A percentile compares a stretch with the other conserved stretches of the same genome.
Conservation (phyloP, 2,797 vertebrate species). For the Antennarius maculatus region DNA sequence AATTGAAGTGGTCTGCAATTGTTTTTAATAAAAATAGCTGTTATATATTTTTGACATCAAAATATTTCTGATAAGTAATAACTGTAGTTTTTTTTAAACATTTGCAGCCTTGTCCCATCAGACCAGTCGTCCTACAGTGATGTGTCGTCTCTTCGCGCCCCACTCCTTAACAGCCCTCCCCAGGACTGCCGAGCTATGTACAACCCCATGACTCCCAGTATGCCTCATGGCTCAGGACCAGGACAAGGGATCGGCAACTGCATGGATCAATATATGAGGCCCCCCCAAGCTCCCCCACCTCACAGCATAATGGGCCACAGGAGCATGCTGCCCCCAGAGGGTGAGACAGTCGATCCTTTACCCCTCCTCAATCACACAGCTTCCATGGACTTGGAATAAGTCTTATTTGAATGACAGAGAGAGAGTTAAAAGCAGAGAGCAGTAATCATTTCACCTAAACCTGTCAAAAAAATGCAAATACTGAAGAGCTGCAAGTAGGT, state of each 20-base stretch:
- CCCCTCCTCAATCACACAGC: constrained; percentile 39
- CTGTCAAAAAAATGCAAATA: not conserved
- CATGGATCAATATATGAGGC: constrained; percentile 90
- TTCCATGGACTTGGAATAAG: constrained; percentile 48
- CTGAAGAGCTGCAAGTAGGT: not conserved
- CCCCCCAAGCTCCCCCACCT: constrained; percentile 80
- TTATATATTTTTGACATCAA: not conserved
- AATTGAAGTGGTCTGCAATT: no score
- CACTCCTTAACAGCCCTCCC: constrained; percentile 67
- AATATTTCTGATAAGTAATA: not conserved
- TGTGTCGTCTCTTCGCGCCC: constrained; percentile 72
- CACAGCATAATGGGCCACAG: constrained; percentile 83
- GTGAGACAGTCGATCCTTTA: constrained; percentile 77
- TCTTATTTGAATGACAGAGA: constrained; percentile 43
- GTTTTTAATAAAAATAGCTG: no score
- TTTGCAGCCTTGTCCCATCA: constrained; percentile 72
- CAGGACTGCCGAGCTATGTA: constrained; percentile 85
- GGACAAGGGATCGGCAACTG: constrained; percentile 78
- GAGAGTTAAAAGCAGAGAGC: no score
- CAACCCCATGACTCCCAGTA: constrained; percentile 83
- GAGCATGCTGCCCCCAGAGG: constrained; percentile 77
- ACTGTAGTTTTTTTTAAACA: not conserved
- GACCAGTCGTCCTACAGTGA: constrained; percentile 79
- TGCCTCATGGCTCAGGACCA: constrained; percentile 76
- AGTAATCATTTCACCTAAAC: no score